A percentile compares a stretch with the other conserved stretches of the same genome.
Conservation (phyloP, 2,113 vertebrate species). For the Thalassarche chlororhynchos region DNA sequence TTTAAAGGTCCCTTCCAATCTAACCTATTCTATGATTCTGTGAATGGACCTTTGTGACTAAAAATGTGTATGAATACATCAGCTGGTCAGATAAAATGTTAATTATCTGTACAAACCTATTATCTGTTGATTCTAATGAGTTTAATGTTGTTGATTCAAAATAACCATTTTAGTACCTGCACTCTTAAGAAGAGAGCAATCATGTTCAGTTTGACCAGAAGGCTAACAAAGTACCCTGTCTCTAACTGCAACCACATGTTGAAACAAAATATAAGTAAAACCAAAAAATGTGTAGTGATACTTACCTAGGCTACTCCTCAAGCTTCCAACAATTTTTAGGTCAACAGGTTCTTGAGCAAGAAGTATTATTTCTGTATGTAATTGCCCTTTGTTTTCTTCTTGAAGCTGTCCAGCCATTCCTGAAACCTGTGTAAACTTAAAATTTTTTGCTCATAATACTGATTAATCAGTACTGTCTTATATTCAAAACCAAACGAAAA, state of each 20-base stretch:
- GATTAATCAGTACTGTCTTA: not conserved
- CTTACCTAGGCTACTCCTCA: not conserved
- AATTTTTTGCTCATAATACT: not conserved
- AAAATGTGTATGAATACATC: rapidly evolving
- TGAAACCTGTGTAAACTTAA: not conserved
- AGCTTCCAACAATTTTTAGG: not conserved
- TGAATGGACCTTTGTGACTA: not conserved
- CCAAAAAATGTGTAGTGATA: not conserved
- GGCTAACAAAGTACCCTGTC: not conserved
- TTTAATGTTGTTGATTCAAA: not conserved
- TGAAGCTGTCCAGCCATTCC: not conserved
- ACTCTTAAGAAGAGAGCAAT: not conserved
- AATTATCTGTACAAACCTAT: not conserved
- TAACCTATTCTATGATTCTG: no score
- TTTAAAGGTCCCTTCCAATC: no score
- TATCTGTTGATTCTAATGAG: not conserved
- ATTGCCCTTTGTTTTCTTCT: not conserved
- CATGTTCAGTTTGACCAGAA: not conserved
- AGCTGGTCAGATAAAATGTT: not conserved
- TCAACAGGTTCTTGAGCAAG: not conserved
- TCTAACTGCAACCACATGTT: not conserved
- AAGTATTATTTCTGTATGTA: not conserved
- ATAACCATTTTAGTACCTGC: not conserved
- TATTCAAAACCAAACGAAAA: not conserved
- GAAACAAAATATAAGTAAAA: not conserved